These are phyloP conservation scores for Punctoribates punctum DNA, from an alignment of 2,888 invertebrate genomes.

Conservation along the genomic window DNA sequence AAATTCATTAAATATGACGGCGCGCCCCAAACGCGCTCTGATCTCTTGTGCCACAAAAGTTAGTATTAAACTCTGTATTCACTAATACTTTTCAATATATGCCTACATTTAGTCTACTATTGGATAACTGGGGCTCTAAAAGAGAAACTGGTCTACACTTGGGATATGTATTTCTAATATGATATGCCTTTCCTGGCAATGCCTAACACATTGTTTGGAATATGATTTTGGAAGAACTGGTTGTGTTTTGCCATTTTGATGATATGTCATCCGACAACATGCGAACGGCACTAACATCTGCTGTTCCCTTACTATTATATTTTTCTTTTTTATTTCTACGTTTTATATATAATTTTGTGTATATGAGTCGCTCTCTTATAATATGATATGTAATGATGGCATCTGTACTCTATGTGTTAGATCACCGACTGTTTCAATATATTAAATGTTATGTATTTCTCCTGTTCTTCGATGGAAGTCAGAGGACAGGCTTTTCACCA, in stretches of 20 bases:
- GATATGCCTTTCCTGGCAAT: neutral
- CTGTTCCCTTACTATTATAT: slow-evolving; percentile 1
- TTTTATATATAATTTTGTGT: slow-evolving; percentile 14
- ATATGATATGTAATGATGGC: slow-evolving; percentile 36
- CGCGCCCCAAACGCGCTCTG: no score
- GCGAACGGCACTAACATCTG: slow-evolving; percentile 32
- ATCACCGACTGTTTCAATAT: slow-evolving; percentile 26
- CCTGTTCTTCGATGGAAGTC: neutral
- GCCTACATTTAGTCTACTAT: neutral
- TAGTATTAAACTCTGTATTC: neutral
- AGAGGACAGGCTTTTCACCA: neutral
- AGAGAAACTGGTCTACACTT: neutral
- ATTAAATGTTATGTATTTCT: neutral
- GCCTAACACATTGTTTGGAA: neutral
- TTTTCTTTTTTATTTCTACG: neutral
- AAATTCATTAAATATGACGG: no score
- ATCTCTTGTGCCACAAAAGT: neutral
- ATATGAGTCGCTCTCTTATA: neutral
- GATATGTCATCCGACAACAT: slow-evolving; percentile 31
- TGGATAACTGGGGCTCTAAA: neutral
- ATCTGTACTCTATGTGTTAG: slow-evolving; percentile 31
- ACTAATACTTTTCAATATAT: slow-evolving; percentile 1
- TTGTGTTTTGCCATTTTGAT: slow-evolving; percentile 31
- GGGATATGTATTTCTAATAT: slow-evolving; percentile 7
- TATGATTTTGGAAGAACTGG: slow-evolving; percentile 27